These are phyloP conservation scores for Phyllotreta cruciferae DNA, from an alignment of 2,888 invertebrate genomes.

Conservation along the genomic window DNA sequence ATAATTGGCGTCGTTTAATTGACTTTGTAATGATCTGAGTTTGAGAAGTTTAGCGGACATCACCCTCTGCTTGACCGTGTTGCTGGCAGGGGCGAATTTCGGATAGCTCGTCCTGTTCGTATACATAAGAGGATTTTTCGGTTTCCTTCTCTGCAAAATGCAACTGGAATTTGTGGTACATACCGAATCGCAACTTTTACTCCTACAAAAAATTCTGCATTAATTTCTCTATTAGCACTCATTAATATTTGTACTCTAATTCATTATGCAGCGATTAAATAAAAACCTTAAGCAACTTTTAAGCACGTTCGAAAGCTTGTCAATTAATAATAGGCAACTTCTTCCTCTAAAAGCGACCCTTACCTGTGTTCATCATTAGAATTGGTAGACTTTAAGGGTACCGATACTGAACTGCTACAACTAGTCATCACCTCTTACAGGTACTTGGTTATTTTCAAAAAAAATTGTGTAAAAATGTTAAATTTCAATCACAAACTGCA, in stretches of 20 bases:
- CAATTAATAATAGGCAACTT: no score
- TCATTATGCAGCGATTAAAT: neutral
- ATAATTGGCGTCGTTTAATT: conserved; percentile 79
- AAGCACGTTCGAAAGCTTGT: neutral
- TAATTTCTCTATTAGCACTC: neutral
- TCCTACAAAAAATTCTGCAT: conserved; percentile 45
- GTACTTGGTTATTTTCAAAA: conserved; percentile 29
- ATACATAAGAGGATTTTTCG: conserved; percentile 56
- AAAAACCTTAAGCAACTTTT: neutral
- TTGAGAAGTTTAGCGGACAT: conserved; percentile 79
- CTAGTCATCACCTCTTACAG: conserved; percentile 43
- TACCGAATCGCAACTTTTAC: conserved; percentile 56
- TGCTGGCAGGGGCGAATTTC: conserved; percentile 42
- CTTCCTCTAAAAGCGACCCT: conserved; percentile 15
- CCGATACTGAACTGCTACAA: conserved; percentile 45
- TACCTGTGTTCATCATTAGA: conserved; percentile 44
- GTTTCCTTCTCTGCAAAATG: conserved; percentile 56
- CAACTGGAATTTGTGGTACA: conserved; percentile 60
- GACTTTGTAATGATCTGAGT: conserved; percentile 80
- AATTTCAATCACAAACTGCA: conserved; percentile 50
- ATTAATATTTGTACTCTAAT: neutral
- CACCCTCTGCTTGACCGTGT: conserved; percentile 67
- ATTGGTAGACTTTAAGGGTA: conserved; percentile 40
- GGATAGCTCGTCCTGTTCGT: conserved; percentile 43
- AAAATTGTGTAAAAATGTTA: conserved; percentile 39